Evolutionary conservation across 2,888 invertebrate genomes (phyloP), one percentile per base, ranked within the genome.

Genomic region (Campoplex nolae): DNA sequence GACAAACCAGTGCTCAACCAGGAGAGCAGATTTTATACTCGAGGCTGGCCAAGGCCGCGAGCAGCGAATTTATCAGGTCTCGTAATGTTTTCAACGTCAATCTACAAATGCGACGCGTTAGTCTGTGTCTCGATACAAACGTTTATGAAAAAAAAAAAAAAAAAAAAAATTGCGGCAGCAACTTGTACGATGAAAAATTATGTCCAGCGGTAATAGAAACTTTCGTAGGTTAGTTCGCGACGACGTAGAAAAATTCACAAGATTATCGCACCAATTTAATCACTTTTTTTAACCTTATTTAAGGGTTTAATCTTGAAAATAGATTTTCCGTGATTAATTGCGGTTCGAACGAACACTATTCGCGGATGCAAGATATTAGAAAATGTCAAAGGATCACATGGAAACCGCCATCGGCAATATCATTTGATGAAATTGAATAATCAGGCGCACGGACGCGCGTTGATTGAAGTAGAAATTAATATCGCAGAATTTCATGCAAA

Each of bases 1-100:
- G 88, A 90, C 88, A 89, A 90, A 90, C 89, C 86, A 84, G 84
- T 88, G 84, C 79, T 80, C 87, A 51, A 35, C 6, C 78, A 76
- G 71, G 79, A 75, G 79, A 71, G 75, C 71, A 84, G 83, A 84
- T 75, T 87, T 81, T 76, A 56, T 75, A 23, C 74, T 75, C 75
- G 84, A 62, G 77, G 81, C 78, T 79, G 73, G 85, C 85, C 89
- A 88, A 89, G 90, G 90, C 83, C 88, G 82, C 83, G 62, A 35
- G 23, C 35, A 48, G 18, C 83, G 79, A 85, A 75, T 87, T 73
- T 84, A 85, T 84, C 83, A 71, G 38, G 23, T 67, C 79, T 73
- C 79, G 78, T 82, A 62, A 58, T 62, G 58, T 62, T 80, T 71
- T 71, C 71, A 71, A 62, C 80, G 62, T 80, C 71, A 48, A 62